Evolutionary conservation across 2,113 vertebrate species (phyloP).

Genomic region (Pipra filicauda): DNA sequence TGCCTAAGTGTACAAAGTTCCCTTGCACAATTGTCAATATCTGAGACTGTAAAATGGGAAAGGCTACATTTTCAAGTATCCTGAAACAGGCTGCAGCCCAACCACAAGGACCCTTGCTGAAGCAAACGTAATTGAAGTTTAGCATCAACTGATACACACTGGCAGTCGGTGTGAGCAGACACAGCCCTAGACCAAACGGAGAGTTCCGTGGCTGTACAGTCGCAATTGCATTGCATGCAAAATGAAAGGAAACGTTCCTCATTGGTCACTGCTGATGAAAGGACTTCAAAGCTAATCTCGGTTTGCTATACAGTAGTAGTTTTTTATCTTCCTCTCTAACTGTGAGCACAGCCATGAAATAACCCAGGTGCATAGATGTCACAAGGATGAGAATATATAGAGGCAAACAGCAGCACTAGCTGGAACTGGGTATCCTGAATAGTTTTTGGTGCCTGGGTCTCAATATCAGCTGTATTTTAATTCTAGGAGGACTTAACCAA

Average conservation of each 20-base stretch:
- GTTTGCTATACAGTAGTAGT: background rate
- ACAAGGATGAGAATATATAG: background rate
- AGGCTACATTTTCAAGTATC: background rate
- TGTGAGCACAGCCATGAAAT: background rate
- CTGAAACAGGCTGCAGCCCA: background rate
- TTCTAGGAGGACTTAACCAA: background rate
- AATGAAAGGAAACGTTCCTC: background rate
- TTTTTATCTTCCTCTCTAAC: background rate
- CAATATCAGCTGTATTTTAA: background rate
- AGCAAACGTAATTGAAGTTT: background rate
- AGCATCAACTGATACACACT: background rate
- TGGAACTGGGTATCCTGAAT: background rate
- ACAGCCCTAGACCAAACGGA: background rate
- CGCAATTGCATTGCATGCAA: background rate
- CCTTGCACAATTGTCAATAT: background rate
- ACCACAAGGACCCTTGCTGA: background rate
- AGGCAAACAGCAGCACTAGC: background rate
- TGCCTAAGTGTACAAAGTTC: background rate
- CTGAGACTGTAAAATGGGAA: background rate
- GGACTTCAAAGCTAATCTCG: background rate
- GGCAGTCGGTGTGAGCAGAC: background rate
- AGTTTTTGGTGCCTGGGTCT: background rate
- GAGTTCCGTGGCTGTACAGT: background rate
- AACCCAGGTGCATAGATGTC: background rate
- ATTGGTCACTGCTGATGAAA: background rate